Evolutionary conservation across 2,797 vertebrate species (phyloP).

Genomic region (Muscicapa comitata): DNA sequence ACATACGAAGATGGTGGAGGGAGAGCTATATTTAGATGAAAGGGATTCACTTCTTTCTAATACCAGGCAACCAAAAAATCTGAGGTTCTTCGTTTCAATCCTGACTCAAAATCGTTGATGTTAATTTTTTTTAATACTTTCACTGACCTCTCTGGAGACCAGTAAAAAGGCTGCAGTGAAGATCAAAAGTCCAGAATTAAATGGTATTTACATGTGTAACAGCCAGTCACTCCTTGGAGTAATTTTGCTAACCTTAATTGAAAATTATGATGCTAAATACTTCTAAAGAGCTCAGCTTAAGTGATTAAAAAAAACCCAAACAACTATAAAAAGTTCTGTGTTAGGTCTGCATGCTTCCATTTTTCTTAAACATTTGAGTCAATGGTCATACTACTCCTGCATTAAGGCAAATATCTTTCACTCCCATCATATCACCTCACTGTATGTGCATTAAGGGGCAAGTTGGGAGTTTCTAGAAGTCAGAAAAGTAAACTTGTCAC

Average conservation of each 20-base stretch:
- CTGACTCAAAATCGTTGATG: not conserved
- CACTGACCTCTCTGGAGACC: not conserved
- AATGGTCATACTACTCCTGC: not conserved
- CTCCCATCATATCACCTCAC: not conserved
- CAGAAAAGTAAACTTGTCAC: not conserved
- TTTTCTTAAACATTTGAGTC: not conserved
- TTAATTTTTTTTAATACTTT: conserved; percentile 3
- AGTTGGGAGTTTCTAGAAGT: not conserved
- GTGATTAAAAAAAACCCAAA: not conserved
- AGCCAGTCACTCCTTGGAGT: not conserved
- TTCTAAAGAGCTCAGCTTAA: not conserved
- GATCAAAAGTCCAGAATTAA: conserved; percentile 12
- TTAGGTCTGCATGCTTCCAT: not conserved
- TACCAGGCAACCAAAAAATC: not conserved
- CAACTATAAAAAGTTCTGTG: not conserved
- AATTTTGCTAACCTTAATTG: not conserved
- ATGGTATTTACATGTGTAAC: not conserved
- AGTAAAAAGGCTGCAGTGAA: not conserved
- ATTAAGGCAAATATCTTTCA: not conserved
- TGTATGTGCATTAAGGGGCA: not conserved
- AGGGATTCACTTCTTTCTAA: not conserved
- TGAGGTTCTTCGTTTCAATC: not conserved
- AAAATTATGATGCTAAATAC: conserved; percentile 1
- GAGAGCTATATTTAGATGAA: conserved; percentile 51
- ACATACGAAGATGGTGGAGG: not conserved